Evolutionary conservation across 2,888 invertebrate genomes (phyloP).

Genomic region (Ochropleura plecta): DNA sequence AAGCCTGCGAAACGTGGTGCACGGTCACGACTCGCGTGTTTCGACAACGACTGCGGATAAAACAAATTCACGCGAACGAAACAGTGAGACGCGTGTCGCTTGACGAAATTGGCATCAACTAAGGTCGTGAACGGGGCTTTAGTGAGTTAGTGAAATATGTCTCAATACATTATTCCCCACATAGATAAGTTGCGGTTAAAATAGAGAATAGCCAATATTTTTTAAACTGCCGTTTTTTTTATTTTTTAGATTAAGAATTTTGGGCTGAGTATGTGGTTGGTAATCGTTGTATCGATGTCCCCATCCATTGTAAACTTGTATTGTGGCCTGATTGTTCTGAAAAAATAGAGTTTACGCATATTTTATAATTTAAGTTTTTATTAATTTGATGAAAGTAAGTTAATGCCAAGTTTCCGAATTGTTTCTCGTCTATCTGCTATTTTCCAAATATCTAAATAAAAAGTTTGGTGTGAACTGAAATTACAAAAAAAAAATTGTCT

Average conservation of each 20-base stretch:
- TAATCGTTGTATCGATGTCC: background rate
- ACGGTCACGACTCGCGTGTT: background rate
- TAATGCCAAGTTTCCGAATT: no score
- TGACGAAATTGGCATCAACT: background rate
- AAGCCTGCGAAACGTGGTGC: slow-evolving; percentile 57
- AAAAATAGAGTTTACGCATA: background rate
- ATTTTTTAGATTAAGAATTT: background rate
- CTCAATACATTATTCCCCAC: background rate
- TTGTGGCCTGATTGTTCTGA: background rate
- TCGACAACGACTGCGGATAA: background rate
- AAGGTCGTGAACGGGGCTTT: background rate
- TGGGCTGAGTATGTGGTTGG: background rate
- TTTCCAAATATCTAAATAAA: background rate
- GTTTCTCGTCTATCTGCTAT: background rate
- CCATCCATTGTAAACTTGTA: background rate
- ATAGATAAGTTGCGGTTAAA: no score
- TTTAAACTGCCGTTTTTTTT: background rate
- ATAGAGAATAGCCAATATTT: background rate
- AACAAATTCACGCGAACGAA: background rate
- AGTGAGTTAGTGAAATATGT: background rate
- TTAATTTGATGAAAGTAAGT: no score
- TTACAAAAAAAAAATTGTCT: background rate
- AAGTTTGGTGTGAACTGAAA: background rate
- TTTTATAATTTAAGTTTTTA: background rate
- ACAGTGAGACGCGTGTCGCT: background rate